Percentiles rank a stretch among this genome's conserved stretches.
Evolutionary conservation across 1,140 invertebrate genomes (phyloP).

Genomic region (Mya arenaria): DNA sequence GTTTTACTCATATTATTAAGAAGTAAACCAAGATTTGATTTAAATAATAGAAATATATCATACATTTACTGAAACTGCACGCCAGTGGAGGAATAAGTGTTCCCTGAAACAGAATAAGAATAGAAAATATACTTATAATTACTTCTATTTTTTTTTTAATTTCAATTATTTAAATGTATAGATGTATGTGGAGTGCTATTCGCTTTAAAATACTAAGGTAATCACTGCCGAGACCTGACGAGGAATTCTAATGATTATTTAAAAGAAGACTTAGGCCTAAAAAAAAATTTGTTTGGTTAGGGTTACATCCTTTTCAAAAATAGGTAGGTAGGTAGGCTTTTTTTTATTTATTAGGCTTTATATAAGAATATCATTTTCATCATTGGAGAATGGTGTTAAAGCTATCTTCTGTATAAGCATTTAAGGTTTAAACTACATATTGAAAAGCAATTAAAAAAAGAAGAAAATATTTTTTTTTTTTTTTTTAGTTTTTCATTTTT

Average conservation of each 20-base stretch:
- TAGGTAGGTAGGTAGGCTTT: too few species aligned
- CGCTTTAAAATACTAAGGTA: neutral
- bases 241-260: neutral
- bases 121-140: neutral
- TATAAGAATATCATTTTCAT: too few species aligned
- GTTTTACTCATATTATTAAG: neutral
- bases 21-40: neutral
- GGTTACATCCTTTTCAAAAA: too few species aligned
- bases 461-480: too few species aligned
- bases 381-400: too few species aligned
- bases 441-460: too few species aligned
- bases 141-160: neutral
- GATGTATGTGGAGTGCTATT: neutral
- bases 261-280: too few species aligned
- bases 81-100: conserved; percentile 71
- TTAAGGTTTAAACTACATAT: too few species aligned
- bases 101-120: conserved; percentile 62
- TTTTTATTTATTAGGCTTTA: too few species aligned
- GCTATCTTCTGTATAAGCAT: too few species aligned
- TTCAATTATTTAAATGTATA: neutral
- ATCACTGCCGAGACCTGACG: neutral
- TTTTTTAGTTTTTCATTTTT: too few species aligned
- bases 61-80: conserved; percentile 74
- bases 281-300: neutral
- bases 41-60: neutral